phyloP scores from a whole-genome alignment of 1,140 invertebrate genomes.

The Drepana arcuata region DNA sequence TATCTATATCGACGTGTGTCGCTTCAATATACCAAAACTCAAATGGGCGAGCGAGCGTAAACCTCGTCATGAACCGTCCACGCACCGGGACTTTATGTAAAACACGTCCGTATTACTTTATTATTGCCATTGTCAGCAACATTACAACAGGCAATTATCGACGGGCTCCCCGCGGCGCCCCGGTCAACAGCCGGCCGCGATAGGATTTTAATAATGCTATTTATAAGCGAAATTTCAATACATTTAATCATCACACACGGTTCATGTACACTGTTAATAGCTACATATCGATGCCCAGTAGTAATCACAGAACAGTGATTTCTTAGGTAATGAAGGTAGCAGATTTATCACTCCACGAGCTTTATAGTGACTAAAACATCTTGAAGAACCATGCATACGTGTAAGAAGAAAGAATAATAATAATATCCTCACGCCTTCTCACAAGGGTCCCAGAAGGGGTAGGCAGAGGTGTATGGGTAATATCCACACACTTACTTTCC shows the following conservation, averaged over 20 bases:
- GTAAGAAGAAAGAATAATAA: neutral
- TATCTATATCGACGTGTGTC: neutral
- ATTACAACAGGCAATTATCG: neutral
- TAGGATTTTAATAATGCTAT: conserved; percentile 45
- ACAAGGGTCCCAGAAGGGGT: too few relatives aligned
- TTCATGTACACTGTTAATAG: conserved; percentile 1
- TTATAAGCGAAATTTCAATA: conserved; percentile 45
- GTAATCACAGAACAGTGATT: too few relatives aligned
- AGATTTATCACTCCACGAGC: neutral
- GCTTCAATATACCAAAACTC: neutral
- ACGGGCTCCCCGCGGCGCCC: conserved; percentile 25
- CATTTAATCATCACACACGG: conserved; percentile 32
- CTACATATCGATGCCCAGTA: neutral
- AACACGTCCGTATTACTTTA: neutral
- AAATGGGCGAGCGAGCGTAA: too few relatives aligned
- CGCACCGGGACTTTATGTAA: too few relatives aligned
- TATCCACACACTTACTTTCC: too few relatives aligned
- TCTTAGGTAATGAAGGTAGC: neutral
- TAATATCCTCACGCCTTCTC: too few relatives aligned
- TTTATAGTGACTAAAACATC: neutral
- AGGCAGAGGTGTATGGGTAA: too few relatives aligned
- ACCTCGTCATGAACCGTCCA: too few relatives aligned
- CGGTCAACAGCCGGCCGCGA: conserved; percentile 39
- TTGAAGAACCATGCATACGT: neutral
- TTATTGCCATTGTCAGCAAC: neutral